Evolutionary conservation across 2,888 invertebrate species (phyloP).

Genomic region (Eulithis prunata): DNA sequence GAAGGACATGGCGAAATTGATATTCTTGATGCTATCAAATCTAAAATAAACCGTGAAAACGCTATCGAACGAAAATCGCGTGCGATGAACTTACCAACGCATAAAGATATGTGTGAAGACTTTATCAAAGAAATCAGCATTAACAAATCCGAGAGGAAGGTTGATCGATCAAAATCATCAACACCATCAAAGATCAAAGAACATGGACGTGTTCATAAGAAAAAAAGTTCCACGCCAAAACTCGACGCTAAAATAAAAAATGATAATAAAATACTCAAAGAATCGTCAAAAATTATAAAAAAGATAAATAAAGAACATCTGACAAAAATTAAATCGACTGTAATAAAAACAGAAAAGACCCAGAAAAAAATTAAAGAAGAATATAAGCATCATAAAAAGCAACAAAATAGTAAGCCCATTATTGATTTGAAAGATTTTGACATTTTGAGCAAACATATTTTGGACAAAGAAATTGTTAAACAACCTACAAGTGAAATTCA

Average conservation of each 20-base stretch:
- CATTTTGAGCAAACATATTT: not conserved
- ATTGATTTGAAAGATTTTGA: slow-evolving; percentile 18
- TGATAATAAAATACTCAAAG: not conserved
- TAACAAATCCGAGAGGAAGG: slow-evolving; percentile 9
- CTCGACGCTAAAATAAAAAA: slow-evolving; percentile 1
- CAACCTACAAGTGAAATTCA: not conserved
- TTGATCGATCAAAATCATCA: slow-evolving; percentile 7
- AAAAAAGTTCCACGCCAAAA: slow-evolving; percentile 4
- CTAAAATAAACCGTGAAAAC: slow-evolving; percentile 17
- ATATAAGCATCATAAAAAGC: not conserved
- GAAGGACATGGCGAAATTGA: slow-evolving; percentile 2
- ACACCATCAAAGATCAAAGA: slow-evolving; percentile 8
- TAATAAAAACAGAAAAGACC: not conserved
- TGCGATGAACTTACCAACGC: slow-evolving; percentile 20
- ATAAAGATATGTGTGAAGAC: slow-evolving; percentile 30
- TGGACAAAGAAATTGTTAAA: not conserved
- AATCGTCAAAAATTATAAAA: slow-evolving; percentile 8
- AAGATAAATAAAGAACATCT: slow-evolving; percentile 9
- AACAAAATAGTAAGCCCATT: slow-evolving; percentile 1
- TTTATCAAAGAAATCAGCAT: slow-evolving; percentile 33
- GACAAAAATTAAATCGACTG: slow-evolving; percentile 6
- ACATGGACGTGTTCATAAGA: not conserved
- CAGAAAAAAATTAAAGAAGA: slow-evolving; percentile 7
- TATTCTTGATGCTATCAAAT: slow-evolving; percentile 25
- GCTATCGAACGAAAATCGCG: slow-evolving; percentile 8